These are phyloP conservation scores for Drepana arcuata DNA, from an alignment of 1,140 invertebrate genomes.

Conservation along the genomic window DNA sequence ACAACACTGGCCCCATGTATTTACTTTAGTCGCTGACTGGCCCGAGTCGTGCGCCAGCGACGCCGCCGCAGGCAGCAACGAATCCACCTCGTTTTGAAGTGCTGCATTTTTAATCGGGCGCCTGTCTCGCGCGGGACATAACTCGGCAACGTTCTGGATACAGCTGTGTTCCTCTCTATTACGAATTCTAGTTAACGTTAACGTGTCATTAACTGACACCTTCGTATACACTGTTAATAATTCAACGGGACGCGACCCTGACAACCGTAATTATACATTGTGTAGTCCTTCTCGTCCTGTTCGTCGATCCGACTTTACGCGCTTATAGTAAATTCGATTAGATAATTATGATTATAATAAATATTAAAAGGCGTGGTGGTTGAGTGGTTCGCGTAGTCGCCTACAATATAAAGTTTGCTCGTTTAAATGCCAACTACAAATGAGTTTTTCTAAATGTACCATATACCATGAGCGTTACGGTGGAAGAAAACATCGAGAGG, in stretches of 20 bases:
- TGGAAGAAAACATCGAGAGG: too few species aligned
- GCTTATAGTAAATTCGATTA: too few species aligned
- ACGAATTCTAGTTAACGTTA: constrained; percentile 67
- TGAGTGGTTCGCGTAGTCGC: too few species aligned
- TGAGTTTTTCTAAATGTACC: too few species aligned
- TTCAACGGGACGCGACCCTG: constrained; percentile 39
- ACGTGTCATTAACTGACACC: constrained; percentile 57
- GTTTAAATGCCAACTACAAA: too few species aligned
- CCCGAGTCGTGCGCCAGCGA: constrained; percentile 51
- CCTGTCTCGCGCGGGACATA: constrained; percentile 68
- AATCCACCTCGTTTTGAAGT: constrained; percentile 60
- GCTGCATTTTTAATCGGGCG: constrained; percentile 65
- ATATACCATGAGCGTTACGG: too few species aligned
- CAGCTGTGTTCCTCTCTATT: constrained; percentile 61
- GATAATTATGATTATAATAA: too few species aligned
- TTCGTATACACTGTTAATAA: constrained; percentile 56
- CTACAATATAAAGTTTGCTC: too few species aligned
- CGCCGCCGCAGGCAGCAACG: constrained; percentile 39
- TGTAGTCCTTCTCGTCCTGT: constrained; percentile 9
- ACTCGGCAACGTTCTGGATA: constrained; percentile 57
- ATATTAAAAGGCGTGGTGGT: too few species aligned
- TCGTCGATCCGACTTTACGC: constrained; percentile 3
- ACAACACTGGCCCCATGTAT: constrained; percentile 39
- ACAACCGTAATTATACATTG: constrained; percentile 22
- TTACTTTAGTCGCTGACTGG: too few species aligned